Percentiles rank a stretch among this genome's conserved stretches.
phyloP scores from a whole-genome alignment of 2,797 vertebrate genomes.

The Microctenopoma lineatum region DNA sequence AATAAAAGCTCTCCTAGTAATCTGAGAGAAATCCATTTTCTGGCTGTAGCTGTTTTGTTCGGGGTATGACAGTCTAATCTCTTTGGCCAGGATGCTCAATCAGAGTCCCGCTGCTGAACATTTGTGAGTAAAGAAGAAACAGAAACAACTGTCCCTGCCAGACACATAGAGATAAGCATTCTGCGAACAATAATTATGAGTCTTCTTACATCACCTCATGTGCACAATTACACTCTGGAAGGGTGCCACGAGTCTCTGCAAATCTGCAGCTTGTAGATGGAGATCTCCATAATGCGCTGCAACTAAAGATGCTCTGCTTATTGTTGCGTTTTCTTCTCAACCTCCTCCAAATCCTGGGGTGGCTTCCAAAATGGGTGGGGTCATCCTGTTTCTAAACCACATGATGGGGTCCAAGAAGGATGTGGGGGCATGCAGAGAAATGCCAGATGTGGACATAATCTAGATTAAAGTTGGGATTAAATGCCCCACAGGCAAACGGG shows the following conservation, averaged over 20 bases:
- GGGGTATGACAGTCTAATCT: conserved; percentile 48
- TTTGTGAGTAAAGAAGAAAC: conserved; percentile 34
- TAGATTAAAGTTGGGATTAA: conserved; percentile 77
- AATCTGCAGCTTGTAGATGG: background rate
- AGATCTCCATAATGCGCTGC: background rate
- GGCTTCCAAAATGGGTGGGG: background rate
- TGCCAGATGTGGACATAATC: conserved; percentile 77
- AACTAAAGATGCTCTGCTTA: conserved; percentile 6
- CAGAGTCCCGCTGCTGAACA: conserved; percentile 38
- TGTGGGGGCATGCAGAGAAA: conserved; percentile 32
- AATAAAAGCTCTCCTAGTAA: conserved; percentile 78
- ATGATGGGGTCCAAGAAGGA: conserved; percentile 28
- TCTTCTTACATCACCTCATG: conserved; percentile 57
- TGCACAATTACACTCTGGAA: conserved; percentile 17
- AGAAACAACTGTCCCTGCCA: conserved; percentile 45
- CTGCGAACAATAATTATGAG: conserved; percentile 28
- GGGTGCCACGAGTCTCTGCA: conserved; percentile 12
- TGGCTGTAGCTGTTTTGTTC: conserved; percentile 46
- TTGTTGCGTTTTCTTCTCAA: conserved; percentile 14
- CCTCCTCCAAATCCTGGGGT: conserved; percentile 10
- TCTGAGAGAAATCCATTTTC: conserved; percentile 70
- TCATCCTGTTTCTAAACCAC: conserved; percentile 25
- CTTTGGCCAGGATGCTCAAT: conserved; percentile 43
- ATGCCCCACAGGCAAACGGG: conserved; percentile 20
- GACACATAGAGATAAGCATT: conserved; percentile 40